Base-by-base conservation (phyloP, 2,888 invertebrate species). In the Ditylenchus weischeri region DNA sequence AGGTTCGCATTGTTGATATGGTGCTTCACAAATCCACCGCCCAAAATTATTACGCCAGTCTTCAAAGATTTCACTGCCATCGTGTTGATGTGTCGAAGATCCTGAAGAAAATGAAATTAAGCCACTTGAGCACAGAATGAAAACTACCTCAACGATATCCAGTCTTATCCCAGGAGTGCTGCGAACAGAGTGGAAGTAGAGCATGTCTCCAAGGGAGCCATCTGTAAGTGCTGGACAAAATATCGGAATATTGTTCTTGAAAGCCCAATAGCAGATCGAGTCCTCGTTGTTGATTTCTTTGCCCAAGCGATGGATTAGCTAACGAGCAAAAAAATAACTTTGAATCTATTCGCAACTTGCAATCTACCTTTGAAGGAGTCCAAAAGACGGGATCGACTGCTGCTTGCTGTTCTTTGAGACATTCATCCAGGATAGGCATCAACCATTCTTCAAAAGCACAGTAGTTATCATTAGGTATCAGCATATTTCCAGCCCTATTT, bases 1-100 rank as follows among this genome's bases (percentile, higher is more conserved):
- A 98, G 87, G 87, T 99, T 99, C 1, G 98, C 95, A 87, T 99
- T 99, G 85, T 93, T 94, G 77, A 96, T 94, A 83, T 99, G 98
- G 86, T 99, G 98, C 85, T 99, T 99, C n/a, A 96, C 88, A 0
- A 98, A 70, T 21, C 79, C 81, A 60, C 81, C 81, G 35, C 81
- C 81, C 50, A 82, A 69, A 70, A 99, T 93, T 50, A 99, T 90
- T 88, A 96, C 91, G 15, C 98, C 98, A n/a, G 91, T 90, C 82
- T 92, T 90, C 35, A 89, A 86, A 0, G 96, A 92, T 84, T 91
- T 91, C 13, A 95, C 90, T 19, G 96, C 91, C 88, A 96, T 92
- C 23, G 90, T 89, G 85, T 98, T 98, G 36, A 99, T 85, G 65
- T 91, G 87, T 65, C 90, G 87, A 68, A 98, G 73, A 65, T 82